Percentiles rank a stretch among this genome's conserved stretches.
phyloP scores from a whole-genome alignment of 1,140 invertebrate species.

The Drosophila sp. region DNA sequence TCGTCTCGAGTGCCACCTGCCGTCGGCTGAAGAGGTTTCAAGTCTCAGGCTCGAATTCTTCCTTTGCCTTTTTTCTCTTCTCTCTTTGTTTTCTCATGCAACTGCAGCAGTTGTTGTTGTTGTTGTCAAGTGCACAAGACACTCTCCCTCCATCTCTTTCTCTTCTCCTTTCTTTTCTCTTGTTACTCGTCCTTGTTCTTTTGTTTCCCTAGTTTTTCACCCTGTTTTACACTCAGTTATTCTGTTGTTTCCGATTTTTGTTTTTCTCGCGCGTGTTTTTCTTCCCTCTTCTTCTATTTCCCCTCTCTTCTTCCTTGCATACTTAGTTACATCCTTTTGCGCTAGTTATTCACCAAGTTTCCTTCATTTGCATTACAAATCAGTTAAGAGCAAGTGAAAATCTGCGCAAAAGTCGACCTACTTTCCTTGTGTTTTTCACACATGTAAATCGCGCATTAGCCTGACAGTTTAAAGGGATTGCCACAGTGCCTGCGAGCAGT shows the following conservation, averaged over 20 bases:
- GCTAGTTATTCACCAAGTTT: slow-evolving; percentile 58
- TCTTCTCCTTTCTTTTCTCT: background rate
- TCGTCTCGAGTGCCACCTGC: slow-evolving; percentile 41
- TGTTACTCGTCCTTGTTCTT: background rate
- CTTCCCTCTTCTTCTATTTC: background rate
- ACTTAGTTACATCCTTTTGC: slow-evolving; percentile 62
- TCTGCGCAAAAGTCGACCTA: slow-evolving; percentile 67
- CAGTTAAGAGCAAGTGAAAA: slow-evolving; percentile 70
- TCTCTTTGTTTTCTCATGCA: slow-evolving; percentile 46
- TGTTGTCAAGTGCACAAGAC: slow-evolving; percentile 40
- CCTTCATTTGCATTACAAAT: slow-evolving; percentile 82
- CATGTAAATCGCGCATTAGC: slow-evolving; percentile 45
- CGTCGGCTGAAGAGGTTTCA: background rate
- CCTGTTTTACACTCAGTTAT: slow-evolving; percentile 26
- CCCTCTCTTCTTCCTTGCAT: slow-evolving; percentile 4
- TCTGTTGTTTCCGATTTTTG: slow-evolving; percentile 42
- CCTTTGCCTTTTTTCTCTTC: background rate
- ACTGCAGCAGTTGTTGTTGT: slow-evolving; percentile 29
- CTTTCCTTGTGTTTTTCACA: slow-evolving; percentile 33
- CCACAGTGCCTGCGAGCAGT: slow-evolving; percentile 56
- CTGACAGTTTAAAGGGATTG: slow-evolving; percentile 53
- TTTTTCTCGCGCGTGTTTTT: slow-evolving; percentile 9
- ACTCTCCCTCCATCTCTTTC: background rate
- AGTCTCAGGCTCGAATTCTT: slow-evolving; percentile 11
- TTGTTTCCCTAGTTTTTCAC: background rate